A percentile compares a stretch with the other conserved stretches of the same genome.
These are phyloP conservation scores for Nibea albiflora DNA, from an alignment of 2,113 vertebrate species.

Conservation along the genomic window DNA sequence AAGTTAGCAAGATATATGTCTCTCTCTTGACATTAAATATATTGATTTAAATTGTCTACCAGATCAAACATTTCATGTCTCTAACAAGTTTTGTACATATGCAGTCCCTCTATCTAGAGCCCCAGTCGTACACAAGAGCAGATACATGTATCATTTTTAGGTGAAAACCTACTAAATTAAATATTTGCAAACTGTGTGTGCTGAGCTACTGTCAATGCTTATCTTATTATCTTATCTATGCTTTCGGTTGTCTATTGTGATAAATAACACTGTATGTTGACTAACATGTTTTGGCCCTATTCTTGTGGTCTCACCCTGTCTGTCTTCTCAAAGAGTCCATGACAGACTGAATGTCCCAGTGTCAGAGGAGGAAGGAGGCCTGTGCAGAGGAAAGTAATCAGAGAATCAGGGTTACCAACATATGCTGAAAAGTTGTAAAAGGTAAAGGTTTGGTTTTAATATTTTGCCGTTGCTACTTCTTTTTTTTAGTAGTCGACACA, in stretches of 20 bases:
- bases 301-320: constrained; percentile 16
- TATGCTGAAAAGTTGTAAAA: background rate
- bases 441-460: background rate
- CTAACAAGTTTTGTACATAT: background rate
- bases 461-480: background rate
- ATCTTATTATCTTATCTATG: background rate
- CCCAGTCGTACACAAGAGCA: background rate
- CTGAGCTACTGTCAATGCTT: background rate
- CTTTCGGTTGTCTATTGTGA: too few relatives aligned
- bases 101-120: background rate
- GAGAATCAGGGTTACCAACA: background rate
- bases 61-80: too few relatives aligned
- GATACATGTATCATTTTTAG: too few relatives aligned
- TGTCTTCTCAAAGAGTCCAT: background rate
- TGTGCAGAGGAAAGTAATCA: constrained; percentile 9
- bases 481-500: background rate
- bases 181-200: background rate
- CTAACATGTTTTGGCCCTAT: background rate
- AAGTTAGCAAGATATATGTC: too few relatives aligned
- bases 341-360: background rate
- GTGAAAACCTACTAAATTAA: background rate
- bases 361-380: constrained; percentile 41
- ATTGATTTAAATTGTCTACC: too few relatives aligned
- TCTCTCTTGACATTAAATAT: background rate
- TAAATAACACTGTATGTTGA: too few relatives aligned